Base-by-base conservation (phyloP, 2,113 vertebrate species). In the Myocastor coypus region DNA sequence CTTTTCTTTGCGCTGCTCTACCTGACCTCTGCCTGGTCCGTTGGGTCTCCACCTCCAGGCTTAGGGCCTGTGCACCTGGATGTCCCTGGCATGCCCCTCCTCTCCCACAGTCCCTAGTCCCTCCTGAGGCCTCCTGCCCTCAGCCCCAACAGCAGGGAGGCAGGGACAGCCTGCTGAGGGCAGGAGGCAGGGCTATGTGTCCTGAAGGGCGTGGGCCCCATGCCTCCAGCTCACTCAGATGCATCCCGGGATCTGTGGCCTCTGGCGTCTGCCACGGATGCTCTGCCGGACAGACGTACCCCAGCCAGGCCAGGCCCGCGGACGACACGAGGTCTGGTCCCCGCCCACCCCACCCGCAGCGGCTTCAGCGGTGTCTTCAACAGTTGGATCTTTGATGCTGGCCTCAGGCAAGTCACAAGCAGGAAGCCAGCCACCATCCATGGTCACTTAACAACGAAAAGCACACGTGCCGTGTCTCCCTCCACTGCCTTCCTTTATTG, bases 391-490 rank as follows among this genome's bases (percentile, higher is more conserved):
- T 89, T 52, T 64, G 83, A 83, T 11, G 14, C 61, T 55, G 37
- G 87, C 73, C 86, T 73, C 19, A 19, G 0, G 37, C 42, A 75
- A 91, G 68, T 50, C 83, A 87, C 1, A 32, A 89, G 50, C 92
- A 88, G 93, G 77, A 92, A 96, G 86, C 87, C 80, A 87, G 89
- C 50, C 94, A 83, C 66, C 28, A 34, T 77, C 66, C 87, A 94
- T 93, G 78, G 69, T 96, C 97, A 97, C 97, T 98, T 92, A 97
- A 90, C 42, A 96, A 93, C 96, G 93, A 97, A 95, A 69, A 92
- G 91, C 32, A 89, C 68, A 80, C 71, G 69, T 50, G 61, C 83
- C 78, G 50, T 20, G 59, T 64, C 66, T 89, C 85, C 82, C 55
- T 81, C 92, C 1, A 46, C 87, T 17, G 42, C 26, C 66, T 69